Evolutionary conservation across 2,113 vertebrate genomes (phyloP), one percentile per base, ranked within the genome.

Genomic region (Megaleporinus macrocephalus): DNA sequence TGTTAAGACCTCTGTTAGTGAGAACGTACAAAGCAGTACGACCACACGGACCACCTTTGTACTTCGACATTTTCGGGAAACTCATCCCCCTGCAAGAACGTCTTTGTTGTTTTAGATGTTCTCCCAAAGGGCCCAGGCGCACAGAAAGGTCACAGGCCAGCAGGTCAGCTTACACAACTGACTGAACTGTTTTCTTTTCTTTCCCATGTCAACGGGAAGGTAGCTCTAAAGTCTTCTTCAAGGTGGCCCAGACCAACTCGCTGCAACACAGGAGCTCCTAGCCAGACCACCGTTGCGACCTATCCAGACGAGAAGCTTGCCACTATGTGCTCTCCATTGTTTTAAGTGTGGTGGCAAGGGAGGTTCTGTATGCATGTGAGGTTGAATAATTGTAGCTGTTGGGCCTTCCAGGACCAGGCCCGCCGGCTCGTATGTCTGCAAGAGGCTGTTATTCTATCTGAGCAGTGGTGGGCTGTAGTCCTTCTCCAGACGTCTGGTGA

Each of bases 101-200:
- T 22, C 26, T 22, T 24, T 51, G 61, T 36, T 51, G 33, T 78
- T 81, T 63, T 44, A 41, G 47, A 74, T 75, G 70, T 79, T 68
- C 55, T 10, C 29, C 16, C 59, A 76, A 22, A 47, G 26, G 55
- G 16, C 36, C 22, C 55, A 55, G 47, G 0, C 68, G 22, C n/a
- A 71, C 22, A 53, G 22, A 47, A 29, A 30, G 76, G 83, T 74
- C 47, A 73, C 11, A 33, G 75, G 62, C 49, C 22, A 78, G 72
- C 62, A 84, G 83, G 78, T 74, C 75, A 82, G 81, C 79, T 82
- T 14, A 72, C 77, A 61, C 22, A 82, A 88, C 84, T 89, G 87
- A 92, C 90, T 83, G 84, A 90, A 79, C 59, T 92, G 89, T 90
- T 91, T 90, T 94, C 88, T 91, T 91, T 87, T 89, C 84, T 84